A percentile compares a stretch with the other conserved stretches of the same genome.
Evolutionary conservation across 2,113 vertebrate species (phyloP).

Genomic region (Noturus placidus): DNA sequence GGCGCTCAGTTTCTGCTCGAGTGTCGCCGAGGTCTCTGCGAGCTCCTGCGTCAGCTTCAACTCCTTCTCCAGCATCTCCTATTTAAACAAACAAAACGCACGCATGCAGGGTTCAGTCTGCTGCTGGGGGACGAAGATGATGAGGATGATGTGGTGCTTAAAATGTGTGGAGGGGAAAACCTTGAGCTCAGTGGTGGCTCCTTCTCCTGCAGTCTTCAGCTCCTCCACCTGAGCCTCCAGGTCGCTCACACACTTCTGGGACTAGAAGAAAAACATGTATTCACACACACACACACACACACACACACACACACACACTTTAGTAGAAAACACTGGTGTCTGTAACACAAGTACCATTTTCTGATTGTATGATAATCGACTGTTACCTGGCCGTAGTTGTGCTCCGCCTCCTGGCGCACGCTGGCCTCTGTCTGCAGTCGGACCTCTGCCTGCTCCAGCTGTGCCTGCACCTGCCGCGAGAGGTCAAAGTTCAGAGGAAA

Average conservation of each 20-base stretch:
- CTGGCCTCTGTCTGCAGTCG: conserved; percentile 70
- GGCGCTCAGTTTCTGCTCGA: conserved; percentile 77
- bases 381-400: conserved; percentile 74
- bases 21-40: conserved; percentile 72
- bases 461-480: conserved; percentile 65
- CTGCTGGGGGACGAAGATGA: background rate
- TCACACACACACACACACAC: too few relatives aligned
- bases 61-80: conserved; percentile 85
- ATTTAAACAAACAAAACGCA: conserved; percentile 8
- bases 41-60: conserved; percentile 78
- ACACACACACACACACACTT: background rate
- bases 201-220: conserved; percentile 64
- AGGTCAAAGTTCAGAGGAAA: conserved; percentile 24
- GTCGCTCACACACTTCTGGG: conserved; percentile 62
- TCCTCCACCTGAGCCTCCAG: conserved; percentile 77
- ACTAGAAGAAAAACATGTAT: conserved; percentile 62
- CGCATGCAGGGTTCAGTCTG: background rate
- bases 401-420: conserved; percentile 63
- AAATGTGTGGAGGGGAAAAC: conserved; percentile 55
- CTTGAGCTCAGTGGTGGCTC: conserved; percentile 70
- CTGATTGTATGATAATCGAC: too few relatives aligned
- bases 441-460: conserved; percentile 67
- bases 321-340: background rate
- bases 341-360: background rate
- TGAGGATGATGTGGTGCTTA: background rate